A percentile compares a stretch with the other conserved stretches of the same genome.
These are phyloP conservation scores for Polyploca ridens DNA, from an alignment of 2,888 invertebrate species.

Conservation along the genomic window DNA sequence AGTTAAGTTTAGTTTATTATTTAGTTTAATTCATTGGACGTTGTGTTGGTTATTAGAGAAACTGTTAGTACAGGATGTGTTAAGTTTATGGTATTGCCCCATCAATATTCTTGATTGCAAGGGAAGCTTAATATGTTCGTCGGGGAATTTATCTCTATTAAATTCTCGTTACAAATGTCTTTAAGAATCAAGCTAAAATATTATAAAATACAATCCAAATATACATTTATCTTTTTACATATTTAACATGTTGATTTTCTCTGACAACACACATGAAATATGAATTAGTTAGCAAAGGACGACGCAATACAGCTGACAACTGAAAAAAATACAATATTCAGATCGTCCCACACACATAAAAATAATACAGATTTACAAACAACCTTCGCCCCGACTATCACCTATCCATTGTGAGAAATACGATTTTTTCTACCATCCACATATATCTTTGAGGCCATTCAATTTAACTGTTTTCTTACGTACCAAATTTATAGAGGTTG, in stretches of 20 bases:
- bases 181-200: too few species aligned
- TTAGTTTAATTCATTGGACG: constrained; percentile 29
- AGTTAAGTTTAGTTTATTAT: constrained; percentile 37
- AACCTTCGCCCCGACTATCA: constrained; percentile 33
- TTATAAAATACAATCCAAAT: too few species aligned
- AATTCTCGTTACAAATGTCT: too few species aligned
- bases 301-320: background rate
- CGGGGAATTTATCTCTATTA: too few species aligned
- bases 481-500: constrained; percentile 69
- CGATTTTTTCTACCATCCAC: constrained; percentile 60
- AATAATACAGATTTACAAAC: constrained; percentile 34
- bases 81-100: background rate
- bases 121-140: too few species aligned
- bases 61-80: background rate
- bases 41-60: background rate
- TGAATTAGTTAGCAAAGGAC: background rate
- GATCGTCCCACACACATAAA: constrained; percentile 10
- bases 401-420: constrained; percentile 39
- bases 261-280: background rate
- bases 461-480: constrained; percentile 79
- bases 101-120: too few species aligned
- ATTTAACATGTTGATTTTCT: background rate
- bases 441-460: constrained; percentile 73
- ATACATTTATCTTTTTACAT: background rate
- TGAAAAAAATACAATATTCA: background rate